Evolutionary conservation across 2,888 invertebrate genomes (phyloP), one percentile per base, ranked within the genome.

Genomic region (Bembecia ichneumoniformis): DNA sequence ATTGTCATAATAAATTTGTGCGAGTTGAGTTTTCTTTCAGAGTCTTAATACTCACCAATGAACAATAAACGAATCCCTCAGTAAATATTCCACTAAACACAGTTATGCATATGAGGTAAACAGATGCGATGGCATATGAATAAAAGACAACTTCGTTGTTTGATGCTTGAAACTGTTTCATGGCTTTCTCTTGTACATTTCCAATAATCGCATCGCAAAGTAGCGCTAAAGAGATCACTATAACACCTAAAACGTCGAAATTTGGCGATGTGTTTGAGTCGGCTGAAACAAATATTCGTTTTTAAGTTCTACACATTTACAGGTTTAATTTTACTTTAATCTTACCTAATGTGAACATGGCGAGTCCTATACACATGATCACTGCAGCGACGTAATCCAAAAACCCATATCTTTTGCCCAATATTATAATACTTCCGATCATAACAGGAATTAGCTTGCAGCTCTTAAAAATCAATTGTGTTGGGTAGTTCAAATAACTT

Each of bases 361-460:
- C 94, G 55, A 98, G 83, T 46, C 98, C 97, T 47, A 94, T 67
- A 74, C 96, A 96, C 96, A 98, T 97, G 49, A 93, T 83, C 5
- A 92, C 66, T 47, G 97, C 96, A 0, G 97, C 95, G 5, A 92
- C 60, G 74, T 97, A 94, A 75, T 98, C 97, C 54, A 96, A 70
- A 14, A 91, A 87, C 1, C 93, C 93, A 76, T 97, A 97, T 59
- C 90, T 90, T 81, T 97, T 97, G 51, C 94, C 93, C 82, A 98
- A 93, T 65, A 98, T 97, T 47, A 98, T 69, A 58, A 98, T 95
- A 59, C 97, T 96, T 16, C 98, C 98, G 54, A 97, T 91, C 73
- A 99, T 90, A 0, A 98, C 98, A 0, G 98, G 98, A 62, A 98
- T 96, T 0, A 98, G 88, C 76, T 99, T 99, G 77, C 98, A 99